A percentile compares a stretch with the other conserved stretches of the same genome.
Conservation (phyloP, 2,113 vertebrate species). For the Archocentrus centrarchus region DNA sequence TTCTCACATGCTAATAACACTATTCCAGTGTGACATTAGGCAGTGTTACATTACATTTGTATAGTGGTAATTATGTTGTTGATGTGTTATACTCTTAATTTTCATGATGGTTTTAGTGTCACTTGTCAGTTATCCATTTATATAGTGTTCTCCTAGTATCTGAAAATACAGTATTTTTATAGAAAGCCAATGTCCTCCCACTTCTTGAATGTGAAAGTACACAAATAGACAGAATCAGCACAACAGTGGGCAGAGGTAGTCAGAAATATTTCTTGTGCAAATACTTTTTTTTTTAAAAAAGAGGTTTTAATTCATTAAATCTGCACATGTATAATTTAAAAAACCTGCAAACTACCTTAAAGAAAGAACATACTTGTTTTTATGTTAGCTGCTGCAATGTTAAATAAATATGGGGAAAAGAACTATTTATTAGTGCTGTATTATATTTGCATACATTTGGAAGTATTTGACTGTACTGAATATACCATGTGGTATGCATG, state of each 20-base stretch:
- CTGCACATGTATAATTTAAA: not conserved
- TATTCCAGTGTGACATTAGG: not conserved
- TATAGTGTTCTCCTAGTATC: not conserved
- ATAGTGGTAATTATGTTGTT: too few relatives aligned
- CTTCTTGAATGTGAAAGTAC: not conserved
- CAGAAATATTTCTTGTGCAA: not conserved
- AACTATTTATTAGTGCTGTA: not conserved
- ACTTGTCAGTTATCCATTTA: not conserved
- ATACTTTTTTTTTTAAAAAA: not conserved
- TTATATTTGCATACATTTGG: not conserved
- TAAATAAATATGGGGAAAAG: not conserved
- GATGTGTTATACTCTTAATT: not conserved
- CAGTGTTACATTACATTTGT: not conserved
- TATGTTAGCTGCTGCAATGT: too few relatives aligned
- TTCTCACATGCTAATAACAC: not conserved
- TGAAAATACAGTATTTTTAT: not conserved
- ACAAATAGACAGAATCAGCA: not conserved
- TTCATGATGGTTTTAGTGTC: not conserved
- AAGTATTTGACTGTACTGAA: not conserved
- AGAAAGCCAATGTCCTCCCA: not conserved
- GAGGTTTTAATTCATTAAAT: not conserved
- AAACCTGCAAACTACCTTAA: not conserved
- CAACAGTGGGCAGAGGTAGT: not conserved
- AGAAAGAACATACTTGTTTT: not conserved
- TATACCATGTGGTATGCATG: not conserved